These are phyloP conservation scores for Paramormyrops hopkinsi DNA, from an alignment of 2,797 vertebrate species.

Conservation along the genomic window DNA sequence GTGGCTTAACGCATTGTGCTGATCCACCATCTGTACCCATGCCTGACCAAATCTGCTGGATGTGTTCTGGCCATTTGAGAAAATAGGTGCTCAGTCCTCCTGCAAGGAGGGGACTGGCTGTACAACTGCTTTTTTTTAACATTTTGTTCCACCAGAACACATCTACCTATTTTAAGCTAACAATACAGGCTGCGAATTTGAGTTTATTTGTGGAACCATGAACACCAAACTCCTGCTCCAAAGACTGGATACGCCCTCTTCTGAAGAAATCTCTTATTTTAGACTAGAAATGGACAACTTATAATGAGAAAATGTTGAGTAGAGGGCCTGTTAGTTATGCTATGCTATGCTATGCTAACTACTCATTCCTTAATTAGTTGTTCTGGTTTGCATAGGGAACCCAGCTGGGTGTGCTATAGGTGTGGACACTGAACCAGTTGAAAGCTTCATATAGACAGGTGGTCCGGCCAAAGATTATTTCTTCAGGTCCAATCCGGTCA, in stretches of 20 bases:
- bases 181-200: not conserved
- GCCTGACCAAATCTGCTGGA: not conserved
- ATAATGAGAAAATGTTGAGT: not conserved
- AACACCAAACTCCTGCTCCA: not conserved
- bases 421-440: not conserved
- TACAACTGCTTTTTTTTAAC: not conserved
- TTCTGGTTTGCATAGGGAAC: constrained; percentile 6
- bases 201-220: not conserved
- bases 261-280: not conserved
- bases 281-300: not conserved
- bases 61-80: not conserved
- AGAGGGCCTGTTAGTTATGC: not conserved
- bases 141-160: not conserved
- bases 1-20: not conserved
- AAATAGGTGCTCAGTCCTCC: not conserved
- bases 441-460: not conserved
- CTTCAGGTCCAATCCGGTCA: not conserved
- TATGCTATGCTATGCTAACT: not conserved
- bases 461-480: not conserved
- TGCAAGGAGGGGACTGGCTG: not conserved
- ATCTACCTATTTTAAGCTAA: not conserved
- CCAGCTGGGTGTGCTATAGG: not conserved
- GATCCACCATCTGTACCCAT: not conserved
- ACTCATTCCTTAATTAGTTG: not conserved
- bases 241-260: not conserved